Evolutionary conservation across 2,797 vertebrate genomes (phyloP).

Genomic region (Danio albolineatus): DNA sequence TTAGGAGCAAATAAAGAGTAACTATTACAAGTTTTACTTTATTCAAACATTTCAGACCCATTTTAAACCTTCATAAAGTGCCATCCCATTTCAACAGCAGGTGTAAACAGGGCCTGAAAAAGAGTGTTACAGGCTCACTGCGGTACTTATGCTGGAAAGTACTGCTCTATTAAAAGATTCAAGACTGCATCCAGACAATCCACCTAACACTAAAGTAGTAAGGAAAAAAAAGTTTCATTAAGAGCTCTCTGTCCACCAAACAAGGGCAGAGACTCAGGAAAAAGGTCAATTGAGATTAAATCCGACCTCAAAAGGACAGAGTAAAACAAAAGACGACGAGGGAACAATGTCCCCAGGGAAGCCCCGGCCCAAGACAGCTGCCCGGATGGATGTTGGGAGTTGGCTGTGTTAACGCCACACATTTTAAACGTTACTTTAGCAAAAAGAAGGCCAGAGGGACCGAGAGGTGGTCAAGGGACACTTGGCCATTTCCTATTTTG

Average conservation of each 20-base stretch:
- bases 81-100: no score
- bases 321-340: slow-evolving; percentile 59
- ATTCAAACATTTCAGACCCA: no score
- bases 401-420: slow-evolving; percentile 60
- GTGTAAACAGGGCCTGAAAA: neutral
- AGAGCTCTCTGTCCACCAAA: slow-evolving; percentile 23
- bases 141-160: neutral
- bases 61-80: no score
- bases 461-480: slow-evolving; percentile 34
- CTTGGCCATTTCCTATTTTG: slow-evolving; percentile 41
- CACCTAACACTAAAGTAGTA: neutral
- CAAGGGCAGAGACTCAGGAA: slow-evolving; percentile 1
- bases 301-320: slow-evolving; percentile 53
- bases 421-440: slow-evolving; percentile 40
- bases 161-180: slow-evolving; percentile 1
- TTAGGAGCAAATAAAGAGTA: no score
- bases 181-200: slow-evolving; percentile 16
- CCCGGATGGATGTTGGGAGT: slow-evolving; percentile 57
- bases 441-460: slow-evolving; percentile 24
- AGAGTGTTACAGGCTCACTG: neutral
- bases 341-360: slow-evolving; percentile 55
- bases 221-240: neutral
- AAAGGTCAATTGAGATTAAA: slow-evolving; percentile 51
- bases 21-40: no score
- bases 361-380: slow-evolving; percentile 51